Conservation (phyloP, 2,797 vertebrate species). For the Linurgus olivaceus region DNA sequence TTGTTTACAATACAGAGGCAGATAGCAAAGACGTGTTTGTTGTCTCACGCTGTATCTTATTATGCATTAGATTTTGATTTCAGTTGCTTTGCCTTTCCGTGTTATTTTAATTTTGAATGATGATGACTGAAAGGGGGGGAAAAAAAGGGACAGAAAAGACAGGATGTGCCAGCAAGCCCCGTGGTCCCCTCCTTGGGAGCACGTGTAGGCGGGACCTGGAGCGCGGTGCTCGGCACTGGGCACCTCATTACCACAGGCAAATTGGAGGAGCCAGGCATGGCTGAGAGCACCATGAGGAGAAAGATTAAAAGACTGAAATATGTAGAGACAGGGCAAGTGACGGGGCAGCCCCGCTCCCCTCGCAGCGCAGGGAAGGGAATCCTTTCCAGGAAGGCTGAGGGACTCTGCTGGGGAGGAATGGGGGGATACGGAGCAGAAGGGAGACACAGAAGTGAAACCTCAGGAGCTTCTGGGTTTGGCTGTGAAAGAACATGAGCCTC, state of each 20-base stretch:
- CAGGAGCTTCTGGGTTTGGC: neutral
- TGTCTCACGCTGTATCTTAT: slow-evolving; percentile 66
- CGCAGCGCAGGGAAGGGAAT: rapidly evolving
- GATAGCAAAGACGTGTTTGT: slow-evolving; percentile 70
- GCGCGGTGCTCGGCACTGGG: neutral
- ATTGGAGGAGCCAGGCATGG: neutral
- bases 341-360: neutral
- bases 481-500: neutral
- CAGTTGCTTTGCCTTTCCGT: slow-evolving; percentile 53
- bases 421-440: rapidly evolving
- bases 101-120: slow-evolving; percentile 69
- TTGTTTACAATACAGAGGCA: slow-evolving; percentile 71
- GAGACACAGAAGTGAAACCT: neutral
- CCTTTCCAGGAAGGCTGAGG: neutral
- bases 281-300: neutral
- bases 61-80: slow-evolving; percentile 71
- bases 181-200: rapidly evolving
- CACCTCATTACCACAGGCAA: slow-evolving; percentile 42
- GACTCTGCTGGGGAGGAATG: neutral
- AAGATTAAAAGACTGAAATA: slow-evolving; percentile 46
- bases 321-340: neutral
- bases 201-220: neutral
- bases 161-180: neutral
- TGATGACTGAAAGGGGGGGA: neutral
- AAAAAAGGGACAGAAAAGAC: neutral